A percentile compares a stretch with the other conserved stretches of the same genome.
These are phyloP conservation scores for Bellardia pandia DNA, from an alignment of 2,888 invertebrate species.

Conservation along the genomic window DNA sequence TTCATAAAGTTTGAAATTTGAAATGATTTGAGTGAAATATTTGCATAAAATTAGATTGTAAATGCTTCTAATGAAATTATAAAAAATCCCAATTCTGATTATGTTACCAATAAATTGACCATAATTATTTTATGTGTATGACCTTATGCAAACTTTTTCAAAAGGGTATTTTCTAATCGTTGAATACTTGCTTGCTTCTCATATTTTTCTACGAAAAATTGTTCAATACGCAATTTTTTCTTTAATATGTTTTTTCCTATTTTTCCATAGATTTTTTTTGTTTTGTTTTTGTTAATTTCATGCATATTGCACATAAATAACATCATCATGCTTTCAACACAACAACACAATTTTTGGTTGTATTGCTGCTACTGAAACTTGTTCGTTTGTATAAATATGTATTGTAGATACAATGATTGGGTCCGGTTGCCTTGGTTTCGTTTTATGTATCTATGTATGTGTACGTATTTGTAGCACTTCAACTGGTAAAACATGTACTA, in stretches of 20 bases:
- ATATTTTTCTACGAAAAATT: constrained; percentile 13
- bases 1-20: too few relatives aligned
- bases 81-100: too few relatives aligned
- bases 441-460: neutral
- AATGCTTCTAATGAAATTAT: too few relatives aligned
- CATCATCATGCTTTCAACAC: constrained; percentile 53
- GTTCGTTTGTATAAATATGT: neutral
- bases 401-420: constrained; percentile 1
- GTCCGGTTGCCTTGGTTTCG: constrained; percentile 19
- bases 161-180: neutral
- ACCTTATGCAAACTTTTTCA: neutral
- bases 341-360: constrained; percentile 5
- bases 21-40: too few relatives aligned
- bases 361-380: constrained; percentile 41
- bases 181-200: neutral
- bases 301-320: constrained; percentile 69
- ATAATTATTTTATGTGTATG: too few relatives aligned
- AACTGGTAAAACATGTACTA: constrained; percentile 2
- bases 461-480: neutral
- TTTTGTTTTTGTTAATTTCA: constrained; percentile 63
- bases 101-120: too few relatives aligned
- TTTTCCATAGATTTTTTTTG: too few relatives aligned
- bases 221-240: constrained; percentile 32
- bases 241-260: neutral
- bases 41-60: too few relatives aligned